These are phyloP conservation scores for Diogma glabrata DNA, from an alignment of 2,888 invertebrate species.

Conservation along the genomic window DNA sequence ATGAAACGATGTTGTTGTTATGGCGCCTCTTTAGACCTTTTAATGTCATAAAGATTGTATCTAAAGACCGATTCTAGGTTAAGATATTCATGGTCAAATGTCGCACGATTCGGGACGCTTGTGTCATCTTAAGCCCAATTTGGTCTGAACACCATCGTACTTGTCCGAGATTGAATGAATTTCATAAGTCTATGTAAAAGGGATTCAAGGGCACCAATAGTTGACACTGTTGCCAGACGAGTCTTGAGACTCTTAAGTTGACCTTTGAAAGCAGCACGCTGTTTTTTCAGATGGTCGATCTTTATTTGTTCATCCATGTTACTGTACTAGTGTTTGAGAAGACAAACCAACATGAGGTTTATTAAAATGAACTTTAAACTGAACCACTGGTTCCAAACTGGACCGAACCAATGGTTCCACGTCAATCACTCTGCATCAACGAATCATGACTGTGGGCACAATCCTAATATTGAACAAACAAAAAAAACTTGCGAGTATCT, in stretches of 20 bases:
- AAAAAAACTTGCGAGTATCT: too few species aligned
- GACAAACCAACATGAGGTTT: too few species aligned
- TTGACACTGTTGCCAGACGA: not conserved
- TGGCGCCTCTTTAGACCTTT: not conserved
- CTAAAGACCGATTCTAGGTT: not conserved
- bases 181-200: not conserved
- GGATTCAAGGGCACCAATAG: not conserved
- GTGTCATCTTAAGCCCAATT: not conserved
- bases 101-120: not conserved
- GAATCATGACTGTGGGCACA: too few species aligned
- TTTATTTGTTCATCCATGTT: too few species aligned
- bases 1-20: not conserved
- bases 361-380: too few species aligned
- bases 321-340: too few species aligned
- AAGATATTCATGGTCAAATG: not conserved
- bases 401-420: too few species aligned
- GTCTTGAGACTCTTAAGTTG: not conserved
- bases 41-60: not conserved
- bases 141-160: not conserved
- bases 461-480: too few species aligned
- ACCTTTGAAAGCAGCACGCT: not conserved
- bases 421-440: too few species aligned
- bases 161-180: not conserved
- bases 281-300: too few species aligned
- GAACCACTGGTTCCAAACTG: too few species aligned